A percentile compares a stretch with the other conserved stretches of the same genome.
phyloP scores from a whole-genome alignment of 1,140 invertebrate genomes.

The Dolichoris vasculosae region DNA sequence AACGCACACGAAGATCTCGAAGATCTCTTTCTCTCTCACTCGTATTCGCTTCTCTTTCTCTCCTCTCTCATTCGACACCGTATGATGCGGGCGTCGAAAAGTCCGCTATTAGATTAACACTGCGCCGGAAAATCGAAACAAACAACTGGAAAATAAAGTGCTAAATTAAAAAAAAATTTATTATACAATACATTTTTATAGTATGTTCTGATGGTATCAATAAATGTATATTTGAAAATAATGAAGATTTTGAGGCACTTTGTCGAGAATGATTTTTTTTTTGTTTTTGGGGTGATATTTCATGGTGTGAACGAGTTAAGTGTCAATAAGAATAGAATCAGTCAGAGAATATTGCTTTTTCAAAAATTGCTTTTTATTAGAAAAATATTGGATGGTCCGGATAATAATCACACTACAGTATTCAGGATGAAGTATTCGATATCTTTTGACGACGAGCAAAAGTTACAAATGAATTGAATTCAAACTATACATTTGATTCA shows the following conservation, averaged over 20 bases:
- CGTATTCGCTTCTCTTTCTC: slow-evolving; percentile 4
- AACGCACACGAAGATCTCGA: slow-evolving; percentile 41
- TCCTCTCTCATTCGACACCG: slow-evolving; percentile 20
- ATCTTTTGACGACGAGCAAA: slow-evolving; percentile 23
- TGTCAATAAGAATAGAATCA: slow-evolving; percentile 15
- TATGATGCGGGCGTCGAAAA: slow-evolving; percentile 21
- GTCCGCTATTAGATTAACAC: slow-evolving; percentile 41
- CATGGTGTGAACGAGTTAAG: neutral
- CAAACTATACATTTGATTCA: neutral
- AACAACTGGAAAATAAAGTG: slow-evolving; percentile 50
- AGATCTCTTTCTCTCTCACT: slow-evolving; percentile 37
- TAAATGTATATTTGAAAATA: neutral
- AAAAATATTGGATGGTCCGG: slow-evolving; percentile 44
- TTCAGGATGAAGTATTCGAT: slow-evolving; percentile 28
- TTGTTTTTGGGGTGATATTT: neutral
- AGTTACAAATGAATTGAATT: slow-evolving; percentile 26
- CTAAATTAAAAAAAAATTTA: slow-evolving; percentile 46
- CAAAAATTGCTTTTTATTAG: slow-evolving; percentile 44
- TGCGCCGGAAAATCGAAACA: slow-evolving; percentile 40
- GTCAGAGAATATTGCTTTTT: slow-evolving; percentile 28
- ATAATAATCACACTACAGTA: slow-evolving; percentile 25
- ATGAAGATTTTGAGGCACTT: slow-evolving; percentile 45
- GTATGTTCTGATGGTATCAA: slow-evolving; percentile 3
- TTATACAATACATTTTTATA: slow-evolving; percentile 22
- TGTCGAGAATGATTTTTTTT: neutral